phyloP scores from a whole-genome alignment of 1,140 invertebrate genomes.

The Trichonephila clavipes region DNA sequence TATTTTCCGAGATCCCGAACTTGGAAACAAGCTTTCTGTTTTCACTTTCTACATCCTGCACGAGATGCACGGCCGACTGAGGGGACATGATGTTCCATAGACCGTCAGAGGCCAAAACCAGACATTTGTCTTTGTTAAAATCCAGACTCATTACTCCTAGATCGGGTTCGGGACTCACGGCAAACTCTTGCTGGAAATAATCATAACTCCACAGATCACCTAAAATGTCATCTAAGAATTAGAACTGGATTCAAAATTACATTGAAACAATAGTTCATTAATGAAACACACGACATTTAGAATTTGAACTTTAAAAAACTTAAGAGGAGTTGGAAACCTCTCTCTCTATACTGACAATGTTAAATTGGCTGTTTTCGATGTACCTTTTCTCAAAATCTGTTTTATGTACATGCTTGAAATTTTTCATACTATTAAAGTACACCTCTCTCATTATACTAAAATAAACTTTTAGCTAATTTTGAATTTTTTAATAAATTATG shows the following conservation, averaged over 20 bases:
- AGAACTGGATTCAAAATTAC: constrained; percentile 61
- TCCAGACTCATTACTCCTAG: constrained; percentile 93
- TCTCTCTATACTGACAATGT: no score
- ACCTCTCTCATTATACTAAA: no score
- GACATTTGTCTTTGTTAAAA: constrained; percentile 88
- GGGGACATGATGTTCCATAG: constrained; percentile 96
- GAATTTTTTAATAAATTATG: no score
- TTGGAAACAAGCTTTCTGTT: constrained; percentile 85
- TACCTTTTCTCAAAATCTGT: no score
- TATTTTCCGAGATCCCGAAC: constrained; percentile 66
- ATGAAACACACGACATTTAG: no score
- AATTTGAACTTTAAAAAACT: no score
- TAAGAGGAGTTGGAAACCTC: no score
- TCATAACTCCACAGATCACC: constrained; percentile 99
- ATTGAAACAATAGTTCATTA: no score
- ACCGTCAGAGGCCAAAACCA: constrained; percentile 97
- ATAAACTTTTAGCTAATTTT: no score
- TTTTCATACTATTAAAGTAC: no score
- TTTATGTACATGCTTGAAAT: no score
- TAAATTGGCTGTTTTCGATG: no score
- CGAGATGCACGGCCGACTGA: constrained; percentile 90
- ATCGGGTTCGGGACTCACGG: constrained; percentile 98
- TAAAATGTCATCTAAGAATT: constrained; percentile 78
- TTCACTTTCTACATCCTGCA: constrained; percentile 89
- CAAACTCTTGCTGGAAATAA: constrained; percentile 92